Conservation (phyloP, 2,888 invertebrate species). For the Salticus scenicus region DNA sequence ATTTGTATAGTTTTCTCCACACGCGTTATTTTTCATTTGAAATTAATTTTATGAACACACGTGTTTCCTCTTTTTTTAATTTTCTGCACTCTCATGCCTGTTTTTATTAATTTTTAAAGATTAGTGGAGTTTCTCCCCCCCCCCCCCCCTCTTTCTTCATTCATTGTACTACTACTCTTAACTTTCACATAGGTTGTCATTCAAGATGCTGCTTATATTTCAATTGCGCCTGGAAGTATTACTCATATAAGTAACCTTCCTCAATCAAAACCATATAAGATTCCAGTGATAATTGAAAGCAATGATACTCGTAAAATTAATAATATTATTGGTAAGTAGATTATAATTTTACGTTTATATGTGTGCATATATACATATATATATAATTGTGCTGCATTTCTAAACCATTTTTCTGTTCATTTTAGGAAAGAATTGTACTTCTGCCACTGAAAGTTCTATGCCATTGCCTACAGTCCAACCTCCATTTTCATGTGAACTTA, state of each 20-base stretch:
- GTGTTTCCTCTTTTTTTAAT: too few species aligned
- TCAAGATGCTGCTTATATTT: slow-evolving; percentile 40
- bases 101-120: too few species aligned
- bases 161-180: too few species aligned
- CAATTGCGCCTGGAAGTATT: slow-evolving; percentile 48
- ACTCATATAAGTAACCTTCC: slow-evolving; percentile 50
- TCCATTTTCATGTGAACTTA: slow-evolving; percentile 63
- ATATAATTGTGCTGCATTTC: slow-evolving; percentile 9
- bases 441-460: slow-evolving; percentile 55
- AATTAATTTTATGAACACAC: too few species aligned
- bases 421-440: slow-evolving; percentile 54
- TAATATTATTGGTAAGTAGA: slow-evolving; percentile 55
- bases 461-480: slow-evolving; percentile 55
- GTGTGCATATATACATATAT: too few species aligned
- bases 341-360: neutral
- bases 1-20: too few species aligned
- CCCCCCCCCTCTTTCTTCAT: too few species aligned
- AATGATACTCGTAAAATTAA: slow-evolving; percentile 31
- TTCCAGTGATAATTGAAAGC: slow-evolving; percentile 49
- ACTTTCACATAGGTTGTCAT: slow-evolving; percentile 45
- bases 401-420: neutral
- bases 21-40: too few species aligned
- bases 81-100: too few species aligned
- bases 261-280: slow-evolving; percentile 57
- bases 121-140: too few species aligned